Base-by-base conservation (phyloP, 2,797 vertebrate species). In the Hapalemur alaotrensis region DNA sequence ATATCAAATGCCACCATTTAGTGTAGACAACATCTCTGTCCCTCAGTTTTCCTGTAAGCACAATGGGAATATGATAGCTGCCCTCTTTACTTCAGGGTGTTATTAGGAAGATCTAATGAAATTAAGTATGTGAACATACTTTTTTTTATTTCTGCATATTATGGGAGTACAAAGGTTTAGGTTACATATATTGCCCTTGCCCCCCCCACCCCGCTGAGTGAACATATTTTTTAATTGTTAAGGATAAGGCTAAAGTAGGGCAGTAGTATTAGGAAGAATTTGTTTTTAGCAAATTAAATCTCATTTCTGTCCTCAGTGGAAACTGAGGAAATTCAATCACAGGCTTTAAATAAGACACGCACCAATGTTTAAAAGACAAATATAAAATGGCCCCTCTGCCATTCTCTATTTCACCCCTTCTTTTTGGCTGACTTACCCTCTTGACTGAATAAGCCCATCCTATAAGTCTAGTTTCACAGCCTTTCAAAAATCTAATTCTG, bases 391-490 rank as follows among this genome's bases (percentile, higher is more conserved):
- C 61, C 52, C 67, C 63, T 80, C 73, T n/a, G 35, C 41, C 25
- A 52, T 82, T 90, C 35, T 57, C 48, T 92, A 61, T 3, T 72
- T 48, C 32, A 82, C 69, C 35, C 72, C 54, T 75, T 35, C 25
- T 57, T 95, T 92, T 87, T 83, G 82, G 73, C 59, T 73, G 25
- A 81, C 32, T 84, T 85, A 35, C 70, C 48, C 7, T 52, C 41
- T 81, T 86, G 63, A 50, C 72, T 90, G 22, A 91, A 85, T 78
- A 87, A 93, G 18, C 79, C 67, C 82, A 91, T 96, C 52, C 35
- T 91, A 35, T 59, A 86, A 73, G 50, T 95, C 83, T 89, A 88
- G 89, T 97, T 97, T 95, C 83, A 93, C 15, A 95, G 28, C n/a
- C 79, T 86, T 95, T 79, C 8, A 22, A 92, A 35, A 96, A 65